Percentiles rank a stretch among this genome's conserved stretches.
Conservation (phyloP, 2,797 vertebrate species). For the Atherinosoma microstoma region DNA sequence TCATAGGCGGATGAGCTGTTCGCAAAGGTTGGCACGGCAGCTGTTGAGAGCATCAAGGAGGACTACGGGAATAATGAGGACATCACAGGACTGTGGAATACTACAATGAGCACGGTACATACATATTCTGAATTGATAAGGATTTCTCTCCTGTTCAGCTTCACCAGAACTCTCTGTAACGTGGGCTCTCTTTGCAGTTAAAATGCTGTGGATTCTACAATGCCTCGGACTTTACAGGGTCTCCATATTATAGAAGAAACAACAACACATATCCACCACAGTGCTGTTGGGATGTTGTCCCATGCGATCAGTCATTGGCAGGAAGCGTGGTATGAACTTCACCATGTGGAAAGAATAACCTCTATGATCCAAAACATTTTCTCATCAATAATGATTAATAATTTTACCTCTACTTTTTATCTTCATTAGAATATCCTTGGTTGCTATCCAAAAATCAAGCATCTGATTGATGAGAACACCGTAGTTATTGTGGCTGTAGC, state of each 20-base stretch:
- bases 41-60: constrained; percentile 64
- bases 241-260: constrained; percentile 44
- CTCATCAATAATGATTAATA: background rate
- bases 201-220: constrained; percentile 85
- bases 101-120: constrained; percentile 81
- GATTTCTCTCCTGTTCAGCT: background rate
- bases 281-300: constrained; percentile 48
- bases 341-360: too few species aligned
- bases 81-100: constrained; percentile 82
- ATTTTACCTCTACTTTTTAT: background rate
- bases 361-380: background rate
- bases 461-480: constrained; percentile 74
- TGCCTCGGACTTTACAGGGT: constrained; percentile 77
- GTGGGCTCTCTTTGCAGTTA: constrained; percentile 63
- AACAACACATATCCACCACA: constrained; percentile 60
- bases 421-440: constrained; percentile 64
- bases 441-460: constrained; percentile 75
- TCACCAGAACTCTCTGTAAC: constrained; percentile 2
- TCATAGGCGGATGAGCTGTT: constrained; percentile 78
- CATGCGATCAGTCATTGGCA: constrained; percentile 12
- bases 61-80: constrained; percentile 76
- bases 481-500: constrained; percentile 80
- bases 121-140: background rate
- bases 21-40: constrained; percentile 57
- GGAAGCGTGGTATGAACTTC: constrained; percentile 18